A percentile compares a stretch with the other conserved stretches of the same genome.
Evolutionary conservation across 2,888 invertebrate species (phyloP).

Genomic region (Allolobophora icterica): DNA sequence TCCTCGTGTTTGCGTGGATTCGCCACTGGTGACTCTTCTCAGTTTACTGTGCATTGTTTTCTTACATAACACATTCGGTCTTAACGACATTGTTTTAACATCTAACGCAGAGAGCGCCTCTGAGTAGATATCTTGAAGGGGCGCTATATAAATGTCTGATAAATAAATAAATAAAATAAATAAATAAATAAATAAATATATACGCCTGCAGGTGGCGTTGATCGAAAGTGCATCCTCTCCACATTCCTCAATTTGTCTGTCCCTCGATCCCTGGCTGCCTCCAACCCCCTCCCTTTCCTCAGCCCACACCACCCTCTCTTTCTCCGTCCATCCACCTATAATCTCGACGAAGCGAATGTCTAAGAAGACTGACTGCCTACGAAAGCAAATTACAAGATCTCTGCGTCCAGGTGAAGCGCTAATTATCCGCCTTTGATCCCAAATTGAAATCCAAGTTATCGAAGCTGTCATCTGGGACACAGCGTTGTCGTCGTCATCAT

Average conservation of each 20-base stretch:
- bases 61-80: too few relatives aligned
- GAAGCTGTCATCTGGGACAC: not conserved
- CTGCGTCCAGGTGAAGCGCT: not conserved
- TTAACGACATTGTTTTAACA: too few relatives aligned
- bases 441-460: not conserved
- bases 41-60: too few relatives aligned
- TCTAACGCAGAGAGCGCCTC: too few relatives aligned
- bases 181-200: too few relatives aligned
- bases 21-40: too few relatives aligned
- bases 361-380: not conserved
- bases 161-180: too few relatives aligned
- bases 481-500: too few relatives aligned
- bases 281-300: not conserved
- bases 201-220: not conserved
- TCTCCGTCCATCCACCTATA: not conserved
- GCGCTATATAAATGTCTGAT: too few relatives aligned
- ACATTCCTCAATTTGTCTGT: not conserved
- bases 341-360: not conserved
- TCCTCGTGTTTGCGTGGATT: too few relatives aligned
- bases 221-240: too few relatives aligned
- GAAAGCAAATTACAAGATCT: not conserved
- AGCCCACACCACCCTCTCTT: not conserved
- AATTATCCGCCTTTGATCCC: not conserved
- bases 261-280: not conserved
- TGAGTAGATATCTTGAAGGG: too few relatives aligned